These are phyloP conservation scores for Cydia strobilella DNA, from an alignment of 1,140 invertebrate species.

Conservation along the genomic window DNA sequence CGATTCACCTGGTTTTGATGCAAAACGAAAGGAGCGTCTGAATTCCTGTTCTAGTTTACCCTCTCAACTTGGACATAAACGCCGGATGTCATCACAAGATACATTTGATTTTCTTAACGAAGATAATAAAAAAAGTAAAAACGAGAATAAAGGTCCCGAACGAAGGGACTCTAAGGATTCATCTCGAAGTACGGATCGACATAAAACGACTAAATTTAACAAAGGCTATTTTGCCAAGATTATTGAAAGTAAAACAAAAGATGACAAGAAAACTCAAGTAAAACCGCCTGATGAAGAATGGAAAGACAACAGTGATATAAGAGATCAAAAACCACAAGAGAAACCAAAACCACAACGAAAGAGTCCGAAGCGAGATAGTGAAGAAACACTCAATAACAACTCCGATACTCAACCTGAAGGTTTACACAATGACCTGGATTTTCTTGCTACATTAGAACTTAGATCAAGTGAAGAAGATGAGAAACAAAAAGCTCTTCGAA, in stretches of 20 bases:
- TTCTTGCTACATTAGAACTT: slow-evolving; percentile 83
- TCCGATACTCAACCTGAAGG: slow-evolving; percentile 49
- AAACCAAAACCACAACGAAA: slow-evolving; percentile 53
- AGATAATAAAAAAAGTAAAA: slow-evolving; percentile 86
- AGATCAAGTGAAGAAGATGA: slow-evolving; percentile 81
- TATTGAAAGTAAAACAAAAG: slow-evolving; percentile 80
- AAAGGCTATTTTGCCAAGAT: slow-evolving; percentile 78
- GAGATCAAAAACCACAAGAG: slow-evolving; percentile 50
- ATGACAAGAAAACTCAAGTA: slow-evolving; percentile 79
- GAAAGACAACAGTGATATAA: slow-evolving; percentile 57
- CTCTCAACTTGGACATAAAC: slow-evolving; percentile 84
- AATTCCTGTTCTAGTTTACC: slow-evolving; percentile 83
- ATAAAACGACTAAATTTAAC: slow-evolving; percentile 77
- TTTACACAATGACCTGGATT: slow-evolving; percentile 82
- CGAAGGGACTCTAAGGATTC: slow-evolving; percentile 88
- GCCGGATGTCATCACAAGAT: slow-evolving; percentile 89
- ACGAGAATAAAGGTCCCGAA: slow-evolving; percentile 81
- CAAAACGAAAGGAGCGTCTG: slow-evolving; percentile 80
- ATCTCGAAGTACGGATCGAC: slow-evolving; percentile 71
- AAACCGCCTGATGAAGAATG: slow-evolving; percentile 72
- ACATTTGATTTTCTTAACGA: slow-evolving; percentile 83
- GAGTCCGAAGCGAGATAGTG: slow-evolving; percentile 47
- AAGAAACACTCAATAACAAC: slow-evolving; percentile 49
- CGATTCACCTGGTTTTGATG: slow-evolving; percentile 73
- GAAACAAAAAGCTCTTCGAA: slow-evolving; percentile 78